A percentile compares a stretch with the other conserved stretches of the same genome.
Conservation (phyloP, 2,888 invertebrate species). For the Chouioia cunea region DNA sequence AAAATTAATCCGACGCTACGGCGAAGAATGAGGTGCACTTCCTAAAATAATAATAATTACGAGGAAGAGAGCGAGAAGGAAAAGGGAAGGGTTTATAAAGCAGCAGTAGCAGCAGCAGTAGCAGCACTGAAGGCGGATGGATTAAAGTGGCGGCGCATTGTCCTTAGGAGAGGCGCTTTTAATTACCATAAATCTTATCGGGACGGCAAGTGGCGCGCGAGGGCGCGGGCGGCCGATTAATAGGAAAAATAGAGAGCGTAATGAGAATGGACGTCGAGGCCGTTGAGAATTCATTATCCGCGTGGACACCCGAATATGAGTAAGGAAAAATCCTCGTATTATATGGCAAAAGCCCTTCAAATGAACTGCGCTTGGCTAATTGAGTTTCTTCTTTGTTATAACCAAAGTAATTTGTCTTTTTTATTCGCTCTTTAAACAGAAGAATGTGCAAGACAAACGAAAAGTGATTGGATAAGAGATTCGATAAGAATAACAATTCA, state of each 20-base stretch:
- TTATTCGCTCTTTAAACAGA: too few relatives aligned
- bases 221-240: constrained; percentile 48
- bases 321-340: constrained; percentile 15
- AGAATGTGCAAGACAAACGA: too few relatives aligned
- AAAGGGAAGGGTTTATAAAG: constrained; percentile 2
- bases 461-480: too few relatives aligned
- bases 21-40: constrained; percentile 9
- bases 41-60: constrained; percentile 34
- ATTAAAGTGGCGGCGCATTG: constrained; percentile 53
- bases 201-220: too few relatives aligned
- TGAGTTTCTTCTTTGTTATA: constrained; percentile 14
- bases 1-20: constrained; percentile 23
- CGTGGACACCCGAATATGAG: constrained; percentile 22
- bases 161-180: constrained; percentile 51
- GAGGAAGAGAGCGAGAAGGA: not conserved
- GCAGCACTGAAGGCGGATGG: constrained; percentile 40
- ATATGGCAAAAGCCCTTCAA: not conserved
- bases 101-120: not conserved
- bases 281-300: constrained; percentile 35
- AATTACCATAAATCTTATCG: constrained; percentile 57
- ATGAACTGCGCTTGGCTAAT: too few relatives aligned
- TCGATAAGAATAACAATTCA: constrained; percentile 34
- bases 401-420: constrained; percentile 3
- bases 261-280: not conserved
- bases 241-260: constrained; percentile 47